Percentiles rank a stretch among this genome's conserved stretches.
Evolutionary conservation across 2,113 vertebrate species (phyloP).

Genomic region (Sorex araneus): DNA sequence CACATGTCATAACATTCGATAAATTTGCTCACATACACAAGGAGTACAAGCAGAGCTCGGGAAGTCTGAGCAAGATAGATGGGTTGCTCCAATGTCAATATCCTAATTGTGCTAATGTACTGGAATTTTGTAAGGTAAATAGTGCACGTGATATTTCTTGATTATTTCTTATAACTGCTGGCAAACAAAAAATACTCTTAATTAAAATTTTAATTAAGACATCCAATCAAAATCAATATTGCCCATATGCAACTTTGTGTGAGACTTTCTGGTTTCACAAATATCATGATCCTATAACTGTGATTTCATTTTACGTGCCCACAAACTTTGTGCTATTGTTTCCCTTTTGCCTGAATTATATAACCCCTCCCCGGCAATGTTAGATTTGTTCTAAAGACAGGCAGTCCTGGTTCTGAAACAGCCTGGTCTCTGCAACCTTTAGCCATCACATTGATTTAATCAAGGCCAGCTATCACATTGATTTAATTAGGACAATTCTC

Average conservation of each 20-base stretch:
- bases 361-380: not conserved
- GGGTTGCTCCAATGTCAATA: not conserved
- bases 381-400: not conserved
- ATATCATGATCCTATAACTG: not conserved
- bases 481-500: too few relatives aligned
- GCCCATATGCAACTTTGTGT: not conserved
- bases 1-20: not conserved
- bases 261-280: not conserved
- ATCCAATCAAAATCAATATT: not conserved
- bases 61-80: not conserved
- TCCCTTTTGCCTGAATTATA: not conserved
- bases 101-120: not conserved
- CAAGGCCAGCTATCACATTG: not conserved
- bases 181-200: not conserved
- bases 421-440: not conserved
- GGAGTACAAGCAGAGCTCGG: not conserved
- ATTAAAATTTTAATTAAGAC: slow-evolving; percentile 36
- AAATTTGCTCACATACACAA: not conserved
- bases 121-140: not conserved
- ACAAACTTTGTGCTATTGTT: not conserved
- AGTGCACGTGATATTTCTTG: not conserved
- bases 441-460: slow-evolving; percentile 42
- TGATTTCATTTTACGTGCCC: not conserved
- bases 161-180: not conserved
- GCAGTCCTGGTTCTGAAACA: not conserved